A percentile compares a stretch with the other conserved stretches of the same genome.
Conservation (phyloP, 1,140 invertebrate genomes). For the Fopius arisanus region DNA sequence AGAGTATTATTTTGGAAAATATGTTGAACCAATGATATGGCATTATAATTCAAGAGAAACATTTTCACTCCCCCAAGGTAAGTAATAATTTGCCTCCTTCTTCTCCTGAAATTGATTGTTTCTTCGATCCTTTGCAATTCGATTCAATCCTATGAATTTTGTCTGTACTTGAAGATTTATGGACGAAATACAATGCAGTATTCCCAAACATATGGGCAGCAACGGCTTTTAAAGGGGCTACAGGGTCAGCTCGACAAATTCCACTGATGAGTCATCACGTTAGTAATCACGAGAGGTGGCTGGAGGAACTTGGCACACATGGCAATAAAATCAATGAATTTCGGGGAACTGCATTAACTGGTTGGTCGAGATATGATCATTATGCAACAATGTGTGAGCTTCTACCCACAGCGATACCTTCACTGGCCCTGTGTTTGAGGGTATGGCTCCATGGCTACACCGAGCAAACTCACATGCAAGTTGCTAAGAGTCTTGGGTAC, state of each 20-base stretch:
- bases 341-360: slow-evolving; percentile 75
- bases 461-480: slow-evolving; percentile 60
- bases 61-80: slow-evolving; percentile 63
- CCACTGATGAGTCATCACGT: slow-evolving; percentile 72
- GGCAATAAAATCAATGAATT: slow-evolving; percentile 67
- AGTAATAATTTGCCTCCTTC: slow-evolving; percentile 18
- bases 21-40: slow-evolving; percentile 91
- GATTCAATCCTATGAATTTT: too few relatives aligned
- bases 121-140: neutral
- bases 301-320: slow-evolving; percentile 65
- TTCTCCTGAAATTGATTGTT: neutral
- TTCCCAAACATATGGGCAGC: slow-evolving; percentile 94
- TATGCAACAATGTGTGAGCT: slow-evolving; percentile 92
- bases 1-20: slow-evolving; percentile 74
- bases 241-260: slow-evolving; percentile 78
- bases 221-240: slow-evolving; percentile 89
- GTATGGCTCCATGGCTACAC: slow-evolving; percentile 66
- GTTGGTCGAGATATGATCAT: slow-evolving; percentile 91
- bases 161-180: slow-evolving; percentile 62
- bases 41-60: slow-evolving; percentile 66
- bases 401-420: slow-evolving; percentile 84
- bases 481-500: slow-evolving; percentile 65
- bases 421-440: slow-evolving; percentile 70
- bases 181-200: slow-evolving; percentile 81
- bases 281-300: slow-evolving; percentile 76